Evolutionary conservation across 2,113 vertebrate species (phyloP), one percentile per base, ranked within the genome.

Genomic region (Spermophilus dauricus): DNA sequence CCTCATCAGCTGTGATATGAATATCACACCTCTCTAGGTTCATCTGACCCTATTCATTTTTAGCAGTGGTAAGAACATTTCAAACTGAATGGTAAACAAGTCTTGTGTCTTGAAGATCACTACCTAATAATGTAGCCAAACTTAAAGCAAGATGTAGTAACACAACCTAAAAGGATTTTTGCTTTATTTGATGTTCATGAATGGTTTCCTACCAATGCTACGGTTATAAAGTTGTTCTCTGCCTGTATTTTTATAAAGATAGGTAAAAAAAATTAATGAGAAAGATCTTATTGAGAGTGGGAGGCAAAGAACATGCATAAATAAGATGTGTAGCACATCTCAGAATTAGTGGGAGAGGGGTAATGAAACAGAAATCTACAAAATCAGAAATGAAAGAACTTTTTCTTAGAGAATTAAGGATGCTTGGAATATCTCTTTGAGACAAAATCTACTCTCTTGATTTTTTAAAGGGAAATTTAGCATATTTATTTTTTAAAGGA

Each of bases 21-120:
- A 94, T 94, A 84, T 96, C 69, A 96, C 96, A 95, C 48, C 75
- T 97, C 85, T 95, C 42, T 48, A 32, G 4, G 63, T 51, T 97
- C 87, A 90, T 37, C 70, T 96, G 78, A 96, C 90, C 80, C 42
- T 22, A 56, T 91, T 95, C 76, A 88, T 94, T 97, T 97, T 97
- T 80, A 97, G 96, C 89, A 89, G 88, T 72, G 72, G 51, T 85
- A 89, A 73, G 92, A 96, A 70, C 45, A 91, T 97, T 96, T 95
- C 94, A 97, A 94, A 95, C 48, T 76, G 69, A 81, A 82, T 65
- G 48, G 42, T 80, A 96, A 98, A 97, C 58, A 91, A 87, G 83
- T 75, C 61, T 81, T 78, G 4, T 76, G 69, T n/a, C 48, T 93
- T 86, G 76, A 94, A 73, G 37, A 92, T 86, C 65, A 88, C 65